Evolutionary conservation across 2,797 vertebrate genomes (phyloP).

Genomic region (Momotus momota): DNA sequence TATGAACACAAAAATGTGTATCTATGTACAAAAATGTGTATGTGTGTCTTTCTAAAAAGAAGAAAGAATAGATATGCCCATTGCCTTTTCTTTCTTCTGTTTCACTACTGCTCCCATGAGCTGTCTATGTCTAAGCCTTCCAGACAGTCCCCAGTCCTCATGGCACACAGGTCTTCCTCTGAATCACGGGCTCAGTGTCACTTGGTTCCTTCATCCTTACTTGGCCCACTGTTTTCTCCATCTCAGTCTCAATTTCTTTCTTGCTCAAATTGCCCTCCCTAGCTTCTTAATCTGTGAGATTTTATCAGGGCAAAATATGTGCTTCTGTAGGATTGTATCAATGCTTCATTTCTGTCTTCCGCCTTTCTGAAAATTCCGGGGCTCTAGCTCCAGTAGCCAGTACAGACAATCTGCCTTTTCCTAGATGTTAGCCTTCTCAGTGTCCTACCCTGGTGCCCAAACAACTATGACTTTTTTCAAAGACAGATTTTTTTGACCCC

Average conservation of each 20-base stretch:
- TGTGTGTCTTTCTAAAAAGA: neutral
- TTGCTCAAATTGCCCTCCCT: neutral
- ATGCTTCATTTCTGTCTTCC: slow-evolving; percentile 46
- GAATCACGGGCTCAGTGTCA: neutral
- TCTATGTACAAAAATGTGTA: neutral
- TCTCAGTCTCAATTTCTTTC: slow-evolving; percentile 23
- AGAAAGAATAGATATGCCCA: neutral
- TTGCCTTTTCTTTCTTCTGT: neutral
- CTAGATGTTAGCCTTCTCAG: neutral
- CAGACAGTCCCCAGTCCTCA: neutral
- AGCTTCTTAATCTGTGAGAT: slow-evolving; percentile 45
- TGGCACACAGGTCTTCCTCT: neutral
- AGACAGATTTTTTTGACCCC: neutral
- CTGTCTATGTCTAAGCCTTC: neutral
- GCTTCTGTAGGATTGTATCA: slow-evolving; percentile 32
- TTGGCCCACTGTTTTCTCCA: slow-evolving; percentile 15
- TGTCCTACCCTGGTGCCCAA: neutral
- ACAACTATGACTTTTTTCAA: neutral
- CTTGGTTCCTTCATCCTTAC: slow-evolving; percentile 17
- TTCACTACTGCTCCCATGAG: neutral
- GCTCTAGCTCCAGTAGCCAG: neutral
- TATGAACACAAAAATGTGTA: neutral
- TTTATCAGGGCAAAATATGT: slow-evolving; percentile 46
- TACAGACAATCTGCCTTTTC: neutral
- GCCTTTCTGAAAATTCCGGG: slow-evolving; percentile 51